A percentile compares a stretch with the other conserved stretches of the same genome.
phyloP scores from a whole-genome alignment of 2,797 vertebrate species.

The Periophthalmus magnuspinnatus region DNA sequence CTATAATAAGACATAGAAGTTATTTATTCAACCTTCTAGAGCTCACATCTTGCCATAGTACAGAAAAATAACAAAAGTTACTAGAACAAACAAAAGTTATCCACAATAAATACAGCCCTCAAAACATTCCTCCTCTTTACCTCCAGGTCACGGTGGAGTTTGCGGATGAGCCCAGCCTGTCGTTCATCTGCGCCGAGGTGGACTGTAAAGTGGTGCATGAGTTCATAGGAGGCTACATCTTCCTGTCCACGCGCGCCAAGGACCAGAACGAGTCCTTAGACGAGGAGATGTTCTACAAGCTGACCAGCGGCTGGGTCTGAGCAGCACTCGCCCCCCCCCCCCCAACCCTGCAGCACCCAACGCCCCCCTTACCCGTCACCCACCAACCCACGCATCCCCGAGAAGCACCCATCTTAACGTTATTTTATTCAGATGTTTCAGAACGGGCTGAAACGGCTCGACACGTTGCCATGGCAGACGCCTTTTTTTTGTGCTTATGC shows the following conservation, averaged over 20 bases:
- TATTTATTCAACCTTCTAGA: no score
- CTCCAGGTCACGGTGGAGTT: conserved; percentile 95
- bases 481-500: conserved; percentile 44
- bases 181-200: conserved; percentile 95
- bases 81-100: no score
- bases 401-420: conserved; percentile 44
- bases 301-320: conserved; percentile 99
- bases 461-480: conserved; percentile 47
- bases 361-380: conserved; percentile 29
- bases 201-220: conserved; percentile 99
- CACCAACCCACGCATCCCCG: conserved; percentile 23
- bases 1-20: no score
- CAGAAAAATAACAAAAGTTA: no score
- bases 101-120: no score
- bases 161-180: conserved; percentile 90
- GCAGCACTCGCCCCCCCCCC: conserved; percentile 18
- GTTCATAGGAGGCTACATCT: conserved; percentile 98
- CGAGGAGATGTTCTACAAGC: conserved; percentile 99
- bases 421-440: conserved; percentile 58
- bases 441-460: conserved; percentile 51
- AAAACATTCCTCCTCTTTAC: background rate
- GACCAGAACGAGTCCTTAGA: conserved; percentile 99
- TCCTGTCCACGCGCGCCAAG: conserved; percentile 95
- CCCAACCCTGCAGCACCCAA: conserved; percentile 28
- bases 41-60: no score